Evolutionary conservation across 37 sponge, comb jelly and placozoan species (phyloP).

Genomic region (Eunapius fragilis): DNA sequence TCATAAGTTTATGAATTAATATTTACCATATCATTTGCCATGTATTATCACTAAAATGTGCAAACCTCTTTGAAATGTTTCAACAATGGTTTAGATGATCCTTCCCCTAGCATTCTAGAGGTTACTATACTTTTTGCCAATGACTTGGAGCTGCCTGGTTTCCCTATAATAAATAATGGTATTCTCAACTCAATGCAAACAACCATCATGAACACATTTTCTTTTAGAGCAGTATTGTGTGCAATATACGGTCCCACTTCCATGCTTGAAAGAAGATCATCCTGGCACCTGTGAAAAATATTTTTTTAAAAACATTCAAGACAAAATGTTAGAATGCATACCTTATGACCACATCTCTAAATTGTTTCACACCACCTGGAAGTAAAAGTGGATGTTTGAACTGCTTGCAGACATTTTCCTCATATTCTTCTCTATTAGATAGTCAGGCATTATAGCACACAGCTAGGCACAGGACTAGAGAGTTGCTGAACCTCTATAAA

Average conservation of each 20-base stretch:
- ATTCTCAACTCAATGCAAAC: conserved; percentile 75
- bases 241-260: conserved; percentile 51
- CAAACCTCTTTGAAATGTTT: conserved; percentile 31
- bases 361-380: conserved; percentile 39
- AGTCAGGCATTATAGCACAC: conserved; percentile 83
- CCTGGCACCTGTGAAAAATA: conserved; percentile 37
- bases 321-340: too few relatives aligned
- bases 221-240: conserved; percentile 64
- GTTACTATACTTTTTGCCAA: conserved; percentile 59
- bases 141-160: conserved; percentile 78
- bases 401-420: conserved; percentile 12
- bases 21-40: too few relatives aligned
- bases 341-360: conserved; percentile 63
- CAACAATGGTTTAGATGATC: conserved; percentile 5
- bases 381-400: conserved; percentile 44
- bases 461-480: conserved; percentile 57
- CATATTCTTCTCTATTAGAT: conserved; percentile 61
- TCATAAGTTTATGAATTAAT: too few relatives aligned
- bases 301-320: too few relatives aligned
- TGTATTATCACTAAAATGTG: too few relatives aligned
- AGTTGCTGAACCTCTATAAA: conserved; percentile 16
- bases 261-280: conserved; percentile 42
- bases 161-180: conserved; percentile 71
- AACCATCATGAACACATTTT: conserved; percentile 85
- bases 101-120: conserved; percentile 40